Evolutionary conservation across 1,140 invertebrate species (phyloP), one percentile per base, ranked within the genome.

Genomic region (Hycleus phaleratus): DNA sequence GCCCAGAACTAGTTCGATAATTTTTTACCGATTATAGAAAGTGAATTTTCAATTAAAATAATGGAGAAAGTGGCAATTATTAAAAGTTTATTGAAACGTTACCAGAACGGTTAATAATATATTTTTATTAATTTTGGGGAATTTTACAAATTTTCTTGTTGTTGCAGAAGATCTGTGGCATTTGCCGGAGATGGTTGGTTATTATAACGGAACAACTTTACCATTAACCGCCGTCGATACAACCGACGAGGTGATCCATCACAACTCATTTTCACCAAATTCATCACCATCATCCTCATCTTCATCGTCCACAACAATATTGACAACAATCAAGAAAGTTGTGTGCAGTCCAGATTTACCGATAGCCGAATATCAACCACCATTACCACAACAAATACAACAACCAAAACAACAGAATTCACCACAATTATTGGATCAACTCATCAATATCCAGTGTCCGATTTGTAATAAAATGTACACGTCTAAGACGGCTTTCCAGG

Each of bases 401-500:
- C 38, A 39, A 39, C 38, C 6, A 39, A 6, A 0, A 6, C 40
- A 11, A 42, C 40, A 5, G 9, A 42, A 10, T 42, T 4, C 11
- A 42, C 5, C 40, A 6, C 40, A 42, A 42, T 32, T 32, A 32
- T 32, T 32, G 32, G 58, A 59, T 43, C 40, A 45, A 46, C 44
- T 32, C 7, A 44, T 55, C 12, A 59, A 48, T 38, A 56, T 66
- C 46, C 78, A 79, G 60, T 84, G 83, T 63, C 65, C 77, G 12
- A 65, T 81, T 6, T 84, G 82, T 65, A 76, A 78, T 4, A 83
- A 85, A 66, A 79, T 71, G 51, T 84, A 83, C 60, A 69, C 77
- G 4, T 79, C 82, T 46, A 83, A 83, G 64, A 79, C 69, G 56
- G 72, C 81, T 0, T 83, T 80, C 58, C 81, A 82, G 61, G 79